These are phyloP conservation scores for Panagrolaimus sp. DNA, from an alignment of 1,140 invertebrate genomes.

Conservation along the genomic window DNA sequence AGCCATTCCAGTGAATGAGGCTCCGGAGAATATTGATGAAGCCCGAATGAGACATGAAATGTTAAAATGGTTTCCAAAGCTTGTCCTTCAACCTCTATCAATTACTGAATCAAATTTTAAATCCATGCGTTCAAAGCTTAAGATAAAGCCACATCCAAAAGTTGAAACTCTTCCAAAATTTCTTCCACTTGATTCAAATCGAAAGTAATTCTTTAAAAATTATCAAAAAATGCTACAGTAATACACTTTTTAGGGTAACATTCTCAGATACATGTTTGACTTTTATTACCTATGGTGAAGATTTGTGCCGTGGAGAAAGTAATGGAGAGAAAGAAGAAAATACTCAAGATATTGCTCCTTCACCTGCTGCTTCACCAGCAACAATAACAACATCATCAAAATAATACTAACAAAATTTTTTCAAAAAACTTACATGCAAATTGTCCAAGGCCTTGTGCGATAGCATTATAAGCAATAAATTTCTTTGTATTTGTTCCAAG, in stretches of 20 bases:
- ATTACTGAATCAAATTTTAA: slow-evolving; percentile 29
- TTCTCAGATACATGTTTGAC: slow-evolving; percentile 35
- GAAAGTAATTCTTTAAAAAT: slow-evolving; percentile 14
- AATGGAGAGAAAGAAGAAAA: slow-evolving; percentile 32
- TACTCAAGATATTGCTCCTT: slow-evolving; percentile 15
- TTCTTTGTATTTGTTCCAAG: slow-evolving; percentile 39
- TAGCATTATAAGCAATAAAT: slow-evolving; percentile 48
- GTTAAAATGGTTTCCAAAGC: slow-evolving; percentile 25
- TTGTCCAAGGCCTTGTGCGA: slow-evolving; percentile 46
- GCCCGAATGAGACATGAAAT: slow-evolving; percentile 22
- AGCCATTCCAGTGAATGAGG: slow-evolving; percentile 14
- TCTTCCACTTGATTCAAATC: slow-evolving; percentile 24
- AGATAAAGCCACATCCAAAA: slow-evolving; percentile 21
- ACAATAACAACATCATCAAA: too few species aligned
- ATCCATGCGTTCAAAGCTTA: slow-evolving; percentile 24
- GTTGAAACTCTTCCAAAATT: slow-evolving; percentile 26
- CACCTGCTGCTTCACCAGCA: too few species aligned
- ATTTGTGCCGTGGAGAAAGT: slow-evolving; percentile 29
- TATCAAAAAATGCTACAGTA: neutral
- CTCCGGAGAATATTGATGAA: slow-evolving; percentile 16
- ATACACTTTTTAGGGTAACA: slow-evolving; percentile 23
- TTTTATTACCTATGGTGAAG: slow-evolving; percentile 33
- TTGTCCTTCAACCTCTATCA: slow-evolving; percentile 30
- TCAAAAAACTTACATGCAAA: slow-evolving; percentile 26
- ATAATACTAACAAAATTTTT: neutral